Base-by-base conservation (phyloP, 2,797 vertebrate species). In the Spheniscus humboldti region DNA sequence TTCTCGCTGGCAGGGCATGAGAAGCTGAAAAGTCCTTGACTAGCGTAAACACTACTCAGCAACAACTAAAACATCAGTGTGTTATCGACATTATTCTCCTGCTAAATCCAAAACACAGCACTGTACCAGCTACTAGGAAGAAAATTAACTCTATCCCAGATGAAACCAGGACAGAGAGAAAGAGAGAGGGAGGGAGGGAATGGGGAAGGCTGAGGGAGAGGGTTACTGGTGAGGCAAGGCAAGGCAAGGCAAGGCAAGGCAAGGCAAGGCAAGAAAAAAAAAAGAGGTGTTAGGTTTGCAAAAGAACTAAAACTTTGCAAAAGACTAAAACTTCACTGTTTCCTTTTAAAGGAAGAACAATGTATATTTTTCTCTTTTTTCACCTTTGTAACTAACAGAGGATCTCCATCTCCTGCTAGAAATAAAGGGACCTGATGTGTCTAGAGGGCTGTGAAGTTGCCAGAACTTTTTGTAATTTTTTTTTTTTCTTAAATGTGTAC, bases 171-270 rank as follows among this genome's bases (percentile, higher is more conserved):
- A 41, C 41, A 24, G 11, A 41, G 41, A 24, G 8, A 23, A 3
- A 19, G 13, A 53, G 9, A 7, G 8, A 47, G 6, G 25, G 18
- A 23, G 15, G 30, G 13, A 11, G 12, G 13, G 56, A 25, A 23
- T 3, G 4, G 6, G 9, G 25, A 24, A 45, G 11, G 18, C 48
- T 75, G 18, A n/a, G 8, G 39, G 37, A 37, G 10, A 43, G 25
- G 31, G 7, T 1, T 62, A 10, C 0, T 1, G 11, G 17, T 31
- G 39, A 76, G 20, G 17, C 9, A 52, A 45, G 35, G 25, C 4
- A 53, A 37, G 33, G 11, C 4, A 43, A 63, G 35, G 25, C 4
- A 53, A 37, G 33, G 11, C 4, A 43, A 63, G 30, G 11, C 4
- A 60, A 43, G 35, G 25, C 8, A 67, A 23, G 33, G 33, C 18